A percentile compares a stretch with the other conserved stretches of the same genome.
Conservation (phyloP, 2,888 invertebrate genomes). For the Zeuzera pyrina region DNA sequence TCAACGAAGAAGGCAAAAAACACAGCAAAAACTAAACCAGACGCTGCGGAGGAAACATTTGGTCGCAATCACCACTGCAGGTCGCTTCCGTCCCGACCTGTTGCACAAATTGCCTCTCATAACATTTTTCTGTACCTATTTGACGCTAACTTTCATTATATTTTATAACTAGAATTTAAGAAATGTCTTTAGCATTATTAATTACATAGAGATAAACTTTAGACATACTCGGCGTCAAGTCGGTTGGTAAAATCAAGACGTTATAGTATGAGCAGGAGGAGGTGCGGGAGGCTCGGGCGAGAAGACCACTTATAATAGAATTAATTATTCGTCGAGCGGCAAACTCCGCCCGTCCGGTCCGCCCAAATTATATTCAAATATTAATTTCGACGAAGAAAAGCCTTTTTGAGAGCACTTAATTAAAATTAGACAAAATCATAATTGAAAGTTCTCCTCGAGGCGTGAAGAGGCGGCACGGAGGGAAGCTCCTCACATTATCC, state of each 20-base stretch:
- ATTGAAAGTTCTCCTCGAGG: slow-evolving; percentile 73
- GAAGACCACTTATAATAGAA: slow-evolving; percentile 64
- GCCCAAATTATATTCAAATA: slow-evolving; percentile 73
- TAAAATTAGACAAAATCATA: slow-evolving; percentile 74
- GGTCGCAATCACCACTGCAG: slow-evolving; percentile 70
- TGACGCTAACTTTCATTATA: not conserved
- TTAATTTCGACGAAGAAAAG: slow-evolving; percentile 71
- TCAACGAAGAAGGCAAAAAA: slow-evolving; percentile 51
- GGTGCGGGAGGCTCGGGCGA: slow-evolving; percentile 18
- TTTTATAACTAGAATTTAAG: not conserved
- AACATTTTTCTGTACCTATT: not conserved
- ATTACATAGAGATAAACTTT: too few relatives aligned
- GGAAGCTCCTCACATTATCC: slow-evolving; percentile 62
- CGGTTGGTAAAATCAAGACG: not conserved
- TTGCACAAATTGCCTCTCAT: slow-evolving; percentile 57
- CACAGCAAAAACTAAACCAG: slow-evolving; percentile 58
- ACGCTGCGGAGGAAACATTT: slow-evolving; percentile 66
- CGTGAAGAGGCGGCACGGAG: slow-evolving; percentile 55
- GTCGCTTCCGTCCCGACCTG: slow-evolving; percentile 73
- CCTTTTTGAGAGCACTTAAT: slow-evolving; percentile 72
- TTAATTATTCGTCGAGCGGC: slow-evolving; percentile 70
- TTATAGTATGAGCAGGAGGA: not conserved
- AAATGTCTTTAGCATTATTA: not conserved
- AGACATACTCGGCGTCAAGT: not conserved
- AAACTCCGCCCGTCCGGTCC: slow-evolving; percentile 70